Evolutionary conservation across 2,888 invertebrate genomes (phyloP).

Genomic region (Xestia rhomboidea): DNA sequence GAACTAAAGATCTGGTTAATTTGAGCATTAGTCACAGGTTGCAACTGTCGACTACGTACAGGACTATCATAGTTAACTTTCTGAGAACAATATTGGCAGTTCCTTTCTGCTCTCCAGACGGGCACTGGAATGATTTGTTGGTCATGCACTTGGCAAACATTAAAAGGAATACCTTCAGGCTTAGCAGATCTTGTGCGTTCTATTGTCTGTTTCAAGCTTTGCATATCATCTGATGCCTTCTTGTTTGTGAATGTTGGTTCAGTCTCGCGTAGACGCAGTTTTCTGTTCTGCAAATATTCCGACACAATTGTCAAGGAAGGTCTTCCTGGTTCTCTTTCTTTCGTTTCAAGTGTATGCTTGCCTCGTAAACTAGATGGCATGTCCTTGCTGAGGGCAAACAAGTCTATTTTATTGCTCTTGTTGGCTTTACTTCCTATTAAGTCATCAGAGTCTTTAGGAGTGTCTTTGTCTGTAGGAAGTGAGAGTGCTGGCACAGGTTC

Average conservation of each 20-base stretch:
- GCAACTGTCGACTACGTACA: slow-evolving; percentile 63
- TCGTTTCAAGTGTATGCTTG: slow-evolving; percentile 67
- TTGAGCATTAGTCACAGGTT: slow-evolving; percentile 71
- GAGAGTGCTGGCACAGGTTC: slow-evolving; percentile 78
- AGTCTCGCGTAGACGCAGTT: slow-evolving; percentile 80
- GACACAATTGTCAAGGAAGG: slow-evolving; percentile 83
- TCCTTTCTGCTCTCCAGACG: slow-evolving; percentile 79
- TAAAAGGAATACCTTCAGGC: slow-evolving; percentile 79
- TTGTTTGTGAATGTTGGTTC: slow-evolving; percentile 68
- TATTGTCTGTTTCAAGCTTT: slow-evolving; percentile 84
- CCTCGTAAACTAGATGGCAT: slow-evolving; percentile 86
- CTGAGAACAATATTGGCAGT: slow-evolving; percentile 72
- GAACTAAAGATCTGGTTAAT: slow-evolving; percentile 74
- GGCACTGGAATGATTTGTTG: slow-evolving; percentile 83
- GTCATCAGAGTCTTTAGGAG: slow-evolving; percentile 73
- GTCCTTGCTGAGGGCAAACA: slow-evolving; percentile 87
- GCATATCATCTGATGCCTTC: slow-evolving; percentile 78
- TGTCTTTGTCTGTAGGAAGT: slow-evolving; percentile 77
- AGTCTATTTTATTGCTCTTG: slow-evolving; percentile 77
- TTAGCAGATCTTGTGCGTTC: slow-evolving; percentile 77
- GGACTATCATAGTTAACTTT: slow-evolving; percentile 51
- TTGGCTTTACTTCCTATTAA: slow-evolving; percentile 74
- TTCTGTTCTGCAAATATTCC: slow-evolving; percentile 84
- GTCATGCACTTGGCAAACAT: slow-evolving; percentile 84
- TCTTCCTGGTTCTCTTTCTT: slow-evolving; percentile 70